Conservation (phyloP, 2,888 invertebrate genomes). For the Thumatha senex region DNA sequence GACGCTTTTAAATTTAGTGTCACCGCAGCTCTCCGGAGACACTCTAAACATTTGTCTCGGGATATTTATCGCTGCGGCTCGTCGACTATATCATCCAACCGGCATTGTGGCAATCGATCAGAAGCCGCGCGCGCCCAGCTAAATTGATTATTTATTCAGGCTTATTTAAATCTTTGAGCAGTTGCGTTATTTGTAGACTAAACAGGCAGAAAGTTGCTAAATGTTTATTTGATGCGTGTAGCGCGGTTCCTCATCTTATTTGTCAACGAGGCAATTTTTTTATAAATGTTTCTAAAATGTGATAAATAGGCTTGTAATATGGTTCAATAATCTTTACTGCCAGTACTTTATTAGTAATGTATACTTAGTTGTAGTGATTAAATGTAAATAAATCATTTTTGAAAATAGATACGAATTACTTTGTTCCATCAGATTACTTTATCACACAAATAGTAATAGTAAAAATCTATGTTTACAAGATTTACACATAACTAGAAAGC, state of each 20-base stretch:
- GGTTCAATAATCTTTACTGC: too few relatives aligned
- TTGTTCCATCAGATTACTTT: too few relatives aligned
- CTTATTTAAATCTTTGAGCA: conserved; percentile 76
- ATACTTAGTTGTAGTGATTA: too few relatives aligned
- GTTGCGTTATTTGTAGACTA: conserved; percentile 73
- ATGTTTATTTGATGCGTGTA: conserved; percentile 61
- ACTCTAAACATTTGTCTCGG: conserved; percentile 80
- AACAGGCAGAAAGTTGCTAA: conserved; percentile 70
- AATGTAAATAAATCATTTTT: too few relatives aligned
- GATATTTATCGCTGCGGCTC: conserved; percentile 79
- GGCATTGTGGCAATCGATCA: conserved; percentile 81
- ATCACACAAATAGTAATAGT: too few relatives aligned
- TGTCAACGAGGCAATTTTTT: conserved; percentile 55
- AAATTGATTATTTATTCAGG: conserved; percentile 81
- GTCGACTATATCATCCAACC: conserved; percentile 79
- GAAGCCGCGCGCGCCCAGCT: conserved; percentile 70
- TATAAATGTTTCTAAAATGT: conserved; percentile 28
- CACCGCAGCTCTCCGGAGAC: conserved; percentile 80
- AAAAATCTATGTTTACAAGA: too few relatives aligned
- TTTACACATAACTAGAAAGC: too few relatives aligned
- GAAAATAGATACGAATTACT: too few relatives aligned
- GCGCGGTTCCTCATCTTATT: conserved; percentile 46
- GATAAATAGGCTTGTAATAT: conserved; percentile 19
- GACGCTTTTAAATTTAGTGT: conserved; percentile 83
- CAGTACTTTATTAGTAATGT: too few relatives aligned